Percentiles rank a stretch among this genome's conserved stretches.
Evolutionary conservation across 2,113 vertebrate genomes (phyloP).

Genomic region (Stegastes partitus): DNA sequence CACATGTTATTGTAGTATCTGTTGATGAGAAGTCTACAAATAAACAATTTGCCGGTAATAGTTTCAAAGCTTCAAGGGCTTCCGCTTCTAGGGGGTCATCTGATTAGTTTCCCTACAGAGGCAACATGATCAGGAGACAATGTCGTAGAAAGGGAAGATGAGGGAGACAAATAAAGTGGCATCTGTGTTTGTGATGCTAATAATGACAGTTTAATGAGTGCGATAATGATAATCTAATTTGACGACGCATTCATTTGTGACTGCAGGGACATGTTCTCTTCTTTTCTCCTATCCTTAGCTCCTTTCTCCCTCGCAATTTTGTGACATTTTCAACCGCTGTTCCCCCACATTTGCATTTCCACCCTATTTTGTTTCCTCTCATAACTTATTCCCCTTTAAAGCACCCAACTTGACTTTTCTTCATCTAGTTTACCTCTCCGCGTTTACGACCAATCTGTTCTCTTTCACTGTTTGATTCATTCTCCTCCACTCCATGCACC

Average conservation of each 20-base stretch:
- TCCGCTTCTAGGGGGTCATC: slow-evolving; percentile 44
- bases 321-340: slow-evolving; percentile 17
- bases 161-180: slow-evolving; percentile 62
- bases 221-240: slow-evolving; percentile 78
- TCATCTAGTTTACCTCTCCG: slow-evolving; percentile 36
- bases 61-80: slow-evolving; percentile 25
- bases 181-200: slow-evolving; percentile 69
- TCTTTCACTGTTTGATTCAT: slow-evolving; percentile 29
- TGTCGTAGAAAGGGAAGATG: slow-evolving; percentile 34
- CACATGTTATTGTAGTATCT: not conserved
- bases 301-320: not conserved
- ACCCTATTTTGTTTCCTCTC: slow-evolving; percentile 19
- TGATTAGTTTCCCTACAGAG: slow-evolving; percentile 35
- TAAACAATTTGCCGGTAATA: slow-evolving; percentile 18
- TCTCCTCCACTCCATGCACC: slow-evolving; percentile 4
- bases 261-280: slow-evolving; percentile 52
- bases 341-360: slow-evolving; percentile 25
- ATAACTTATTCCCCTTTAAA: slow-evolving; percentile 45
- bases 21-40: slow-evolving; percentile 24
- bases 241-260: slow-evolving; percentile 60
- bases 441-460: slow-evolving; percentile 43
- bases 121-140: slow-evolving; percentile 34
- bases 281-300: not conserved
- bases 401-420: slow-evolving; percentile 33
- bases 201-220: slow-evolving; percentile 80